Evolutionary conservation across 2,888 invertebrate genomes (phyloP).

Genomic region (Siphlonurus alternatus): DNA sequence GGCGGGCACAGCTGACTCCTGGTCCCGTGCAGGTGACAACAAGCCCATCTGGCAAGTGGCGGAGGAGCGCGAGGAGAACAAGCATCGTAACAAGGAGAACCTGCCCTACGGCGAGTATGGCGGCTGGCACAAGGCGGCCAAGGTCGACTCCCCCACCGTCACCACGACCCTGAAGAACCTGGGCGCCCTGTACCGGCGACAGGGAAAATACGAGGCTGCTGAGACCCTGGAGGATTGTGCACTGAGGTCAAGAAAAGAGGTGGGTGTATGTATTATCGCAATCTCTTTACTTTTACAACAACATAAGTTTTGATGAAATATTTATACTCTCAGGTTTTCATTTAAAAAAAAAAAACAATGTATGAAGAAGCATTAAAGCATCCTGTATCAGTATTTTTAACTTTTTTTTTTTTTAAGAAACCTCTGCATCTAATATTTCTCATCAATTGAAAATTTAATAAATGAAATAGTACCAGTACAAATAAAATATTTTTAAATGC

Average conservation of each 20-base stretch:
- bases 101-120: constrained; percentile 84
- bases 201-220: constrained; percentile 98
- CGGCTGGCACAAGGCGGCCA: constrained; percentile 96
- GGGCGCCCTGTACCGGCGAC: constrained; percentile 92
- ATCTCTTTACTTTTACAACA: no score
- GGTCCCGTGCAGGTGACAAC: constrained; percentile 50
- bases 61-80: constrained; percentile 95
- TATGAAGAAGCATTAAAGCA: no score
- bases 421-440: no score
- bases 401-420: no score
- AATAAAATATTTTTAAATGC: no score
- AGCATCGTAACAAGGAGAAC: constrained; percentile 71
- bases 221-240: constrained; percentile 98
- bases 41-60: constrained; percentile 86
- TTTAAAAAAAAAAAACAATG: no score
- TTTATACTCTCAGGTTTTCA: background rate
- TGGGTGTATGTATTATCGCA: constrained; percentile 24
- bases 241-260: constrained; percentile 88
- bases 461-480: no score
- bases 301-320: background rate
- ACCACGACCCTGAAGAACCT: constrained; percentile 97
- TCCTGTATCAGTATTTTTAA: background rate
- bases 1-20: background rate
- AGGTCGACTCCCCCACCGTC: constrained; percentile 93
- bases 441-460: no score